Evolutionary conservation across 2,797 vertebrate species (phyloP).

Genomic region (Mormyrops boulengeri): DNA sequence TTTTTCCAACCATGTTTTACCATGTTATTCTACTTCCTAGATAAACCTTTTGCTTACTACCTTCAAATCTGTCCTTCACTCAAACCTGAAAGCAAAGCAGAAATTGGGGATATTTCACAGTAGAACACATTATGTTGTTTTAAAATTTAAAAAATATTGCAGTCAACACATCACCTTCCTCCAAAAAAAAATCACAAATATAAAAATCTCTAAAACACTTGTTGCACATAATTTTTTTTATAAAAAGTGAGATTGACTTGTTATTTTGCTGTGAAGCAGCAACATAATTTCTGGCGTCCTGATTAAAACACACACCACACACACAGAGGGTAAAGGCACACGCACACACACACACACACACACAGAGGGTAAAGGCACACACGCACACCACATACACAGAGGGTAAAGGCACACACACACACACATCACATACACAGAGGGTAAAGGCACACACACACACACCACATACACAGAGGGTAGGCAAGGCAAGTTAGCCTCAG

Average conservation of each 20-base stretch:
- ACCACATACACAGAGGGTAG: not conserved
- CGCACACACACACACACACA: not conserved
- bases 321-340: not conserved
- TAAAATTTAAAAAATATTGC: not conserved
- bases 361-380: not conserved
- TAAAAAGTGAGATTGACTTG: not conserved
- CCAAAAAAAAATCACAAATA: not conserved
- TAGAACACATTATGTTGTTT: not conserved
- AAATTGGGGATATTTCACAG: not conserved
- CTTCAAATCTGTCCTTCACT: not conserved
- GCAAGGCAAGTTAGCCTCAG: too few relatives aligned
- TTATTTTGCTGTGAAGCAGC: not conserved
- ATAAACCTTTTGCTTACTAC: not conserved
- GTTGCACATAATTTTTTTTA: not conserved
- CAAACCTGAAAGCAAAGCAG: not conserved
- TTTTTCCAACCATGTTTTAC: not conserved
- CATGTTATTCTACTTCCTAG: not conserved
- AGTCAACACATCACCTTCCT: not conserved
- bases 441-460: not conserved
- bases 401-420: not conserved
- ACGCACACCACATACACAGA: not conserved
- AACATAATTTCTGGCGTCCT: not conserved
- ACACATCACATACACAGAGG: not conserved
- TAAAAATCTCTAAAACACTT: not conserved
- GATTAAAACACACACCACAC: not conserved